phyloP scores from a whole-genome alignment of 2,113 vertebrate genomes.

The Scomber colias region DNA sequence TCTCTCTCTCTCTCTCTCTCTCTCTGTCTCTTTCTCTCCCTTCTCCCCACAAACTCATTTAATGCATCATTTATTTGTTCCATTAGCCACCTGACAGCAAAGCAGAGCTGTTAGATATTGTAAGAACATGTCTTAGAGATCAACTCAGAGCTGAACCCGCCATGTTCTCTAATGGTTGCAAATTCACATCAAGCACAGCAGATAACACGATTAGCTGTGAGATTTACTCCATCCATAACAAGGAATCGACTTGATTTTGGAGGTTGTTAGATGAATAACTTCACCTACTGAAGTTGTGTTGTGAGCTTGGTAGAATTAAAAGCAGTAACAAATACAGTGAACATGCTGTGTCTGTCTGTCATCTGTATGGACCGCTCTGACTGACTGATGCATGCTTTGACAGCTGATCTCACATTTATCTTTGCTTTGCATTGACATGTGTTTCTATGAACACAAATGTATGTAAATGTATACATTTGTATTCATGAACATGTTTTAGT shows the following conservation, averaged over 20 bases:
- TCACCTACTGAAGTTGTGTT: background rate
- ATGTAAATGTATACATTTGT: constrained; percentile 29
- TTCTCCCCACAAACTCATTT: constrained; percentile 31
- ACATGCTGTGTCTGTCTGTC: background rate
- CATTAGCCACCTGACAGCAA: constrained; percentile 46
- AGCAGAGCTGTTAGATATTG: constrained; percentile 29
- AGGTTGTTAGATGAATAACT: constrained; percentile 3
- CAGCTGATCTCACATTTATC: constrained; percentile 22
- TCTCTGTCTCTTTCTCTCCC: constrained; percentile 7
- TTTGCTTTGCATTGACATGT: constrained; percentile 19
- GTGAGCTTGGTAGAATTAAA: background rate
- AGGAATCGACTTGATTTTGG: constrained; percentile 3
- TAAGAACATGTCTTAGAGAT: constrained; percentile 34
- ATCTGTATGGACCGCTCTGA: background rate
- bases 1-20: constrained; percentile 17
- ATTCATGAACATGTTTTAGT: constrained; percentile 36
- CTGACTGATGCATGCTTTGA: constrained; percentile 2
- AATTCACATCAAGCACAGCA: constrained; percentile 35
- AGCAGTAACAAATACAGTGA: background rate
- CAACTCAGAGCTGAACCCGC: constrained; percentile 11
- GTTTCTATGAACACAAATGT: background rate
- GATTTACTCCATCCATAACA: constrained; percentile 28
- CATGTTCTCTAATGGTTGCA: constrained; percentile 39
- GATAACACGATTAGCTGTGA: constrained; percentile 30
- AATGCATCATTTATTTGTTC: constrained; percentile 69